Conservation (phyloP, 1,140 invertebrate species). For the Propsilocerus akamusi region DNA sequence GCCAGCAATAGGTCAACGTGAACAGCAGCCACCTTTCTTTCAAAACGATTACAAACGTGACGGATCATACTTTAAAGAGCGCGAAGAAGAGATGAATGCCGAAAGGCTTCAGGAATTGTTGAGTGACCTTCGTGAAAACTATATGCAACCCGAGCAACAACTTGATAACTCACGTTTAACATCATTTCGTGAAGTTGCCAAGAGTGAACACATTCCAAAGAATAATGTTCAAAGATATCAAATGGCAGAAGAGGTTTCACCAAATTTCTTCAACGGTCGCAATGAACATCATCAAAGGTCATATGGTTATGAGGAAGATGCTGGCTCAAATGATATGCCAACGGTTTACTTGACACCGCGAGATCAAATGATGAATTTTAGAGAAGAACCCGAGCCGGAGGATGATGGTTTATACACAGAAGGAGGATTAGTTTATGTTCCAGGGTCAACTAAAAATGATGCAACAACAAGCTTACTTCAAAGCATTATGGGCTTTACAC, state of each 20-base stretch:
- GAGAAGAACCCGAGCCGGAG: neutral
- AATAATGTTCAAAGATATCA: neutral
- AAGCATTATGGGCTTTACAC: conserved; percentile 48
- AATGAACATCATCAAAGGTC: neutral
- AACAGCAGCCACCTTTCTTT: neutral
- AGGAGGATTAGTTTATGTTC: conserved; percentile 36
- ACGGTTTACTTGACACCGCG: conserved; percentile 1
- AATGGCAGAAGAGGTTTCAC: neutral
- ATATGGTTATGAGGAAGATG: neutral
- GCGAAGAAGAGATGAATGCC: neutral
- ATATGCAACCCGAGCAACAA: neutral
- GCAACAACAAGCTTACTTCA: conserved; percentile 12
- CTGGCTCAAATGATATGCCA: neutral
- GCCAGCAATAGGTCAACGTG: neutral
- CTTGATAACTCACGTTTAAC: neutral
- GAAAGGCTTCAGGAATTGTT: neutral
- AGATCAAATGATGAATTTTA: conserved; percentile 2
- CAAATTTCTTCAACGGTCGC: neutral
- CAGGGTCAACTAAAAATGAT: conserved; percentile 17
- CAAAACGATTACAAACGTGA: neutral
- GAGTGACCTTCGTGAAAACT: neutral
- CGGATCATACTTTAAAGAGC: neutral
- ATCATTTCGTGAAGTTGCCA: conserved; percentile 1
- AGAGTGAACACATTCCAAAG: conserved; percentile 1
- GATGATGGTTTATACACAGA: conserved; percentile 33